Conservation (phyloP, 2,888 invertebrate species). For the Fragum sueziense region DNA sequence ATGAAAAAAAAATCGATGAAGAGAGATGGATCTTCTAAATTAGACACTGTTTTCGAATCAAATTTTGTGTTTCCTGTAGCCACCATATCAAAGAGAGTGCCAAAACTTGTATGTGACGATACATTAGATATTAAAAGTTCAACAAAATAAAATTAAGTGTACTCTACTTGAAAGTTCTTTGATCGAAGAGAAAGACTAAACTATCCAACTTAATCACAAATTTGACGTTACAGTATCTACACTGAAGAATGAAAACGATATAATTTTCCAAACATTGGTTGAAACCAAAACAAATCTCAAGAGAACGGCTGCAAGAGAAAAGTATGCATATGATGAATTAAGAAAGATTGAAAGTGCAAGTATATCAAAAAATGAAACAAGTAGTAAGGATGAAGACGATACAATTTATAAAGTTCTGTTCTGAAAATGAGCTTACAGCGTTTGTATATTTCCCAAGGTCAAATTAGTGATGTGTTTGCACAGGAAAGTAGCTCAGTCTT, state of each 20-base stretch:
- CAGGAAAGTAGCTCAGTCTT: constrained; percentile 11
- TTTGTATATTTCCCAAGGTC: constrained; percentile 15
- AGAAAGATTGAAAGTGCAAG: constrained; percentile 18
- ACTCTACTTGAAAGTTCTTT: background rate
- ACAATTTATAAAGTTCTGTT: background rate
- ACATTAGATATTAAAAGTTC: background rate
- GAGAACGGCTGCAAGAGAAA: constrained; percentile 29
- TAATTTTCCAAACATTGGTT: background rate
- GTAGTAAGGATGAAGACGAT: background rate
- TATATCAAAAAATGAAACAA: background rate
- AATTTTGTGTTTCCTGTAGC: constrained; percentile 9
- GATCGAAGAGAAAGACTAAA: constrained; percentile 9
- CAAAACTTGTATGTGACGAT: background rate
- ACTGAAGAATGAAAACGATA: background rate
- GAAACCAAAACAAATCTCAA: constrained; percentile 28
- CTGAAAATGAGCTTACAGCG: constrained; percentile 21
- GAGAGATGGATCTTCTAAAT: constrained; percentile 15
- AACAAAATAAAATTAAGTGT: background rate
- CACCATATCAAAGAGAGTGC: constrained; percentile 5
- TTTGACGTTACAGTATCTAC: background rate
- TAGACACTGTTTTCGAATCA: background rate
- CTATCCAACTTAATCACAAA: constrained; percentile 1
- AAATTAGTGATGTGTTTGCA: constrained; percentile 14
- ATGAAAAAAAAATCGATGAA: constrained; percentile 24
- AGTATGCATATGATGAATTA: constrained; percentile 23